Evolutionary conservation across 2,113 vertebrate genomes (phyloP).

Genomic region (Gnathonemus echidnorhynchus): DNA sequence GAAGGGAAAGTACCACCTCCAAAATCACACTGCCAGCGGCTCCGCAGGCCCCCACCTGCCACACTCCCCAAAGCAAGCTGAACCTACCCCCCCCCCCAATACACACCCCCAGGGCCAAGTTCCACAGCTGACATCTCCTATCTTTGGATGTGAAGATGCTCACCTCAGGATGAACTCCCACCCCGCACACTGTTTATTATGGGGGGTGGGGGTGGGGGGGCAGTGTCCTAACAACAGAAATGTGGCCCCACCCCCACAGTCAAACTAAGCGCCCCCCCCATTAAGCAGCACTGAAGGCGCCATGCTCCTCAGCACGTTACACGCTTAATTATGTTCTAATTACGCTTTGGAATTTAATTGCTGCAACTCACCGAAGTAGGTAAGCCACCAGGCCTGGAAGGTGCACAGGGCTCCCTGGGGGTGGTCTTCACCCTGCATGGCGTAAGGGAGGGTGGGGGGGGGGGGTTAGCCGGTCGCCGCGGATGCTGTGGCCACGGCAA

Average conservation of each 20-base stretch:
- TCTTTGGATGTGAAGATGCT: not conserved
- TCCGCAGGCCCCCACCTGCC: not conserved
- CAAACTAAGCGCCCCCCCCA: not conserved
- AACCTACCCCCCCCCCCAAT: not conserved
- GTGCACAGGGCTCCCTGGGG: slow-evolving; percentile 59
- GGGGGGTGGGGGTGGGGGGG: not conserved
- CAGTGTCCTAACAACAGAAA: not conserved
- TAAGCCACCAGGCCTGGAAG: slow-evolving; percentile 75
- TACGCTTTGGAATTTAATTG: not conserved
- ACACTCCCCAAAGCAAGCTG: not conserved
- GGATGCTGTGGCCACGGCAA: not conserved
- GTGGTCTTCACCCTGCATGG: slow-evolving; percentile 56
- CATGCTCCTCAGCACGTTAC: not conserved
- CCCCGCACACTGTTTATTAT: not conserved
- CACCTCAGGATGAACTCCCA: not conserved
- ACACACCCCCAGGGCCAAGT: no score
- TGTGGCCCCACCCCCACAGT: not conserved
- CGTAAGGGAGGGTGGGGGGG: not conserved
- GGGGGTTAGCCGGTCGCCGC: not conserved
- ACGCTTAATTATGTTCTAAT: not conserved
- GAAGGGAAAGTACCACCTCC: not conserved
- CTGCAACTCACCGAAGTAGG: slow-evolving; percentile 67
- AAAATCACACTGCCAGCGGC: not conserved
- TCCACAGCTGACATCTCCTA: not conserved
- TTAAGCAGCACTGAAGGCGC: not conserved